Conservation (phyloP, 2,888 invertebrate species). For the Drosophila pseudotakahashii region DNA sequence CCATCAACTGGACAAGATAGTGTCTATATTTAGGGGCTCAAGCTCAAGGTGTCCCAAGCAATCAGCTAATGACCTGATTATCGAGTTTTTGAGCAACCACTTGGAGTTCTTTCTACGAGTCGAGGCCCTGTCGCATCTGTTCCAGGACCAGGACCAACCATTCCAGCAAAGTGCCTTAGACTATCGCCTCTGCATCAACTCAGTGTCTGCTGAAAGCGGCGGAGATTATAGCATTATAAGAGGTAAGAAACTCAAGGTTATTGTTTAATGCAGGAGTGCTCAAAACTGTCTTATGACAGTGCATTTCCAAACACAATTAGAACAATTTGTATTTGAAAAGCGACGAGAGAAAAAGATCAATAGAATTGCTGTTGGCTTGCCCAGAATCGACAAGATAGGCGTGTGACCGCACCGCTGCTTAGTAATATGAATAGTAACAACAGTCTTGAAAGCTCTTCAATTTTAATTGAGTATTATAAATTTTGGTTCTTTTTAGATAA, state of each 20-base stretch:
- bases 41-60: conserved; percentile 57
- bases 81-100: conserved; percentile 91
- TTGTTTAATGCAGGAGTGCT: no score
- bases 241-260: conserved; percentile 82
- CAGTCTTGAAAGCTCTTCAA: no score
- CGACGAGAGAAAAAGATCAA: no score
- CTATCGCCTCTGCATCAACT: conserved; percentile 87
- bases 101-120: conserved; percentile 97
- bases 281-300: no score
- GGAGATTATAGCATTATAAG: conserved; percentile 87
- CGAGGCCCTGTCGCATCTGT: conserved; percentile 95
- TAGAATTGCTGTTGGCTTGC: no score
- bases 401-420: no score
- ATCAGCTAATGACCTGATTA: conserved; percentile 85
- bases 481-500: conserved; percentile 71
- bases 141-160: conserved; percentile 90
- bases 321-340: no score
- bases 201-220: conserved; percentile 86
- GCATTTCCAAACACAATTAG: no score
- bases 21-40: conserved; percentile 45
- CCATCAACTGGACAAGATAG: conserved; percentile 67
- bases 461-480: no score
- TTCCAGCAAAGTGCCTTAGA: conserved; percentile 86
- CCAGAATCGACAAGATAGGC: no score
- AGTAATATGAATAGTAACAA: no score